Percentiles rank a stretch among this genome's conserved stretches.
phyloP scores from a whole-genome alignment of 2,797 vertebrate species.

The Hippopotamyrus pictus region DNA sequence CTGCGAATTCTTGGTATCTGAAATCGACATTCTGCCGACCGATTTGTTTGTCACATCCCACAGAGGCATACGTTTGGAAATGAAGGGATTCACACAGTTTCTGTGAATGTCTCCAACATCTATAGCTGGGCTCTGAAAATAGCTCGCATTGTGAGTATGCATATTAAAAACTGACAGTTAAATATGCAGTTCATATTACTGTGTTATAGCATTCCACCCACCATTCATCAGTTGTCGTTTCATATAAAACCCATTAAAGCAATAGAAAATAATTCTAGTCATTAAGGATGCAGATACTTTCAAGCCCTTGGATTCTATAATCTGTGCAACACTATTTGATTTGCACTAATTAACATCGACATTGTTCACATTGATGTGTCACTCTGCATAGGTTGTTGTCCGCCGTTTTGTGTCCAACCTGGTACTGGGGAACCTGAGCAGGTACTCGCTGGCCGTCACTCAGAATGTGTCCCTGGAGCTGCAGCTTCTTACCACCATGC shows the following conservation, averaged over 20 bases:
- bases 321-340: not conserved
- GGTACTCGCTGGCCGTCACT: constrained; percentile 18
- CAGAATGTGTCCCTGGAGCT: constrained; percentile 27
- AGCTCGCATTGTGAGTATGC: constrained; percentile 38
- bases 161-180: not conserved
- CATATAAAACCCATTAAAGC: not conserved
- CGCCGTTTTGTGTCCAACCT: constrained; percentile 27
- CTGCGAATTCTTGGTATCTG: not conserved
- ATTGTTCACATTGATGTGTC: not conserved
- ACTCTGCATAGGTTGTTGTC: constrained; percentile 32
- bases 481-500: constrained; percentile 35
- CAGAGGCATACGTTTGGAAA: constrained; percentile 43
- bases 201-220: not conserved
- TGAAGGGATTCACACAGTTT: constrained; percentile 40
- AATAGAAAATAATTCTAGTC: not conserved
- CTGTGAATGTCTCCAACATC: constrained; percentile 41
- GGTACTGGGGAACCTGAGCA: constrained; percentile 25
- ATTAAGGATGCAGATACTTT: not conserved
- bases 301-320: not conserved
- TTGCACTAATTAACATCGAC: not conserved
- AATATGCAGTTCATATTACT: not conserved
- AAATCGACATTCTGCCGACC: not conserved
- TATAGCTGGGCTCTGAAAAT: constrained; percentile 42
- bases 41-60: not conserved
- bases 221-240: not conserved